Conservation (phyloP, 2,113 vertebrate species). For the Noturus placidus region DNA sequence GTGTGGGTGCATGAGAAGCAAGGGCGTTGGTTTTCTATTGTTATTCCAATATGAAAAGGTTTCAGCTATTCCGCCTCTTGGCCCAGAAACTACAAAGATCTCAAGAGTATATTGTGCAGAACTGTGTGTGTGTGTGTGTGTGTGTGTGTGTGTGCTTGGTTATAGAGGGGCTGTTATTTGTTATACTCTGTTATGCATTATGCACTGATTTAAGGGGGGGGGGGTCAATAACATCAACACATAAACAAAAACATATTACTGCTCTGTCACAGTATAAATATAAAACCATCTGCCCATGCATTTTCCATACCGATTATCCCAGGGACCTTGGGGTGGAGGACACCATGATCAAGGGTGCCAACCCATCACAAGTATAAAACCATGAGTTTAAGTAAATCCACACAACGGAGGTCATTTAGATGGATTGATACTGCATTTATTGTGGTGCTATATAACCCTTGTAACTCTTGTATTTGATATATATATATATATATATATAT, state of each 20-base stretch:
- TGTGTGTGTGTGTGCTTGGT: neutral
- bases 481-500: too few species aligned
- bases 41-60: conserved; percentile 2
- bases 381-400: neutral
- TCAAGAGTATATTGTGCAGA: neutral
- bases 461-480: too few species aligned
- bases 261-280: neutral
- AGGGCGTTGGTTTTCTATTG: neutral
- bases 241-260: neutral
- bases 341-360: too few species aligned
- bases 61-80: neutral
- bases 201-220: neutral
- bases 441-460: neutral
- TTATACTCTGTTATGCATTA: neutral
- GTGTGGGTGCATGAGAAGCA: neutral
- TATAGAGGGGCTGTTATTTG: neutral
- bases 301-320: too few species aligned
- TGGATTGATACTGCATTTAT: neutral
- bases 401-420: neutral
- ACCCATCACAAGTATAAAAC: neutral
- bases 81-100: neutral
- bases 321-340: too few species aligned
- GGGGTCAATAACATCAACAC: neutral
- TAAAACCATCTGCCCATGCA: neutral
- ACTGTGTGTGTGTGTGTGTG: neutral